Conservation (phyloP, 1,140 invertebrate genomes). For the Cryptotermes secundus region DNA sequence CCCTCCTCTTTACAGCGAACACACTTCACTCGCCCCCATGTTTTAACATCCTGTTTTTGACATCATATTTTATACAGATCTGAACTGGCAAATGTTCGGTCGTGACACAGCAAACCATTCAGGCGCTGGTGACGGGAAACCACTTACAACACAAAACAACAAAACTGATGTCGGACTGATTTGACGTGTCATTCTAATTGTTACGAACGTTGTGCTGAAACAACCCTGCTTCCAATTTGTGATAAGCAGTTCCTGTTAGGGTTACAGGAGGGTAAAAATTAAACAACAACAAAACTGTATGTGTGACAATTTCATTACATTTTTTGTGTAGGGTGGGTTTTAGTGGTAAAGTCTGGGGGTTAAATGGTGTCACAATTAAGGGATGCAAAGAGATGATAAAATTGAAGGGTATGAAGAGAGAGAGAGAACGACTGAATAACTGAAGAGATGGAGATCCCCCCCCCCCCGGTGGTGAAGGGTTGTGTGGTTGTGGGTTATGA, state of each 20-base stretch:
- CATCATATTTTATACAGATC: neutral
- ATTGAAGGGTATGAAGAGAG: neutral
- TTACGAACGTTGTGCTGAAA: neutral
- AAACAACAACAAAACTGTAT: neutral
- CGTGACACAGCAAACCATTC: neutral
- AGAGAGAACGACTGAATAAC: neutral
- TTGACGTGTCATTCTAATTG: neutral
- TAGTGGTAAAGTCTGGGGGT: neutral
- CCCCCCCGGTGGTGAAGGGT: neutral
- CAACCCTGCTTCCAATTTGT: neutral
- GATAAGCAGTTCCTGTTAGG: neutral
- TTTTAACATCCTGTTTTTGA: constrained; percentile 9
- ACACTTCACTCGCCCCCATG: neutral
- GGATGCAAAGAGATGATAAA: neutral
- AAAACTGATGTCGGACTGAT: constrained; percentile 14
- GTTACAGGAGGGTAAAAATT: neutral
- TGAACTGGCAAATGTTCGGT: neutral
- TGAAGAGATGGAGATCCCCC: neutral
- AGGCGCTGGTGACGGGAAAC: too few relatives aligned
- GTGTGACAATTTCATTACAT: constrained; percentile 12
- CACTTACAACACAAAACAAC: neutral
- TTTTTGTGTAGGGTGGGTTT: neutral
- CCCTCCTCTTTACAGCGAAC: too few relatives aligned
- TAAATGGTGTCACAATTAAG: neutral
- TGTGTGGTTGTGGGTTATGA: neutral